A percentile compares a stretch with the other conserved stretches of the same genome.
Evolutionary conservation across 2,888 invertebrate species (phyloP).

Genomic region (Capitulum mitella): DNA sequence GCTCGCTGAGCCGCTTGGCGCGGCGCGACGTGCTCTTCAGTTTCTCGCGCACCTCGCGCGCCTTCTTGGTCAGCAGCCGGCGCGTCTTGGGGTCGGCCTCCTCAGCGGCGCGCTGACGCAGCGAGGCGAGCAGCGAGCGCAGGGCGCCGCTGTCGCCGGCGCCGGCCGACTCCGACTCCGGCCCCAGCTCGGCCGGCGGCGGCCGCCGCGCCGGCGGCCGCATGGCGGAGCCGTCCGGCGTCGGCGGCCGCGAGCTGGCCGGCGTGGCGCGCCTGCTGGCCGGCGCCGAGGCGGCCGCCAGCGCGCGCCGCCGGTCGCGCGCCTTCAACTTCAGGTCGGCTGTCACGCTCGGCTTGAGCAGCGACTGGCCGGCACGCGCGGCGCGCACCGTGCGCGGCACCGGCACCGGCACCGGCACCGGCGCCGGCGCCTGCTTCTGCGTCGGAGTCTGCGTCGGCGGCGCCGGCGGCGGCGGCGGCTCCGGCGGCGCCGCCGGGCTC

Average conservation of each 20-base stretch:
- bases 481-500: constrained; percentile 46
- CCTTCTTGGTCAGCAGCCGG: constrained; percentile 53
- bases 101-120: constrained; percentile 53
- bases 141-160: constrained; percentile 54
- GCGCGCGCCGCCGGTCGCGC: constrained; percentile 55
- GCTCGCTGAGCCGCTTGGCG: constrained; percentile 47
- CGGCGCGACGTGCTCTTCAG: background rate
- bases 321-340: constrained; percentile 51
- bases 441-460: constrained; percentile 49
- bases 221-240: constrained; percentile 58
- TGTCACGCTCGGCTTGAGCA: constrained; percentile 54
- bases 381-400: constrained; percentile 41
- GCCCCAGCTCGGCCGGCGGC: constrained; percentile 52
- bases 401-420: constrained; percentile 56
- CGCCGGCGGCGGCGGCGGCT: constrained; percentile 59
- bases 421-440: constrained; percentile 63
- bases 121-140: constrained; percentile 50
- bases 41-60: constrained; percentile 39
- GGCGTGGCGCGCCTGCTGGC: constrained; percentile 50
- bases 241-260: constrained; percentile 52
- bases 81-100: constrained; percentile 54
- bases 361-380: constrained; percentile 57
- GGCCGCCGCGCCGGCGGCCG: constrained; percentile 52
- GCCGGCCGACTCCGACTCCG: constrained; percentile 60
- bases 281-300: constrained; percentile 62